These are phyloP conservation scores for Merodon equestris DNA, from an alignment of 2,888 invertebrate genomes.

Conservation along the genomic window DNA sequence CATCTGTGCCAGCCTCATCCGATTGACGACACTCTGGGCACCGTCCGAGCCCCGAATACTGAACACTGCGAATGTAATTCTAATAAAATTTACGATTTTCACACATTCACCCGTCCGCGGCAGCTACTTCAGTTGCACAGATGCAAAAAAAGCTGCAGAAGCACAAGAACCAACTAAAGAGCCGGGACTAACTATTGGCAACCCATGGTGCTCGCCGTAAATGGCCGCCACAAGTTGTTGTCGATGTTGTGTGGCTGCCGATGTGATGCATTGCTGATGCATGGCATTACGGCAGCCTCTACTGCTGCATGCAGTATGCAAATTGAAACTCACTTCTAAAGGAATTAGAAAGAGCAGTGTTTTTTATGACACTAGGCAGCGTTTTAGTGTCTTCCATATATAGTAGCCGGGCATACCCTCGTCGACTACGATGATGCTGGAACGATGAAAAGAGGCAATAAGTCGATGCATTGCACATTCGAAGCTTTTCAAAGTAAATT, in stretches of 20 bases:
- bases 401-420: too few species aligned
- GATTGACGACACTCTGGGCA: background rate
- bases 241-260: background rate
- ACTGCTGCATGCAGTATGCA: conserved; percentile 40
- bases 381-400: conserved; percentile 42
- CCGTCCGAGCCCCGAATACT: background rate
- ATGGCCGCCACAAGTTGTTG: conserved; percentile 22
- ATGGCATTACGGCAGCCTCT: background rate
- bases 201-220: conserved; percentile 40
- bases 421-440: conserved; percentile 4
- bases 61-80: conserved; percentile 27
- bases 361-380: conserved; percentile 49
- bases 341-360: conserved; percentile 60
- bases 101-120: conserved; percentile 49
- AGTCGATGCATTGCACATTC: background rate
- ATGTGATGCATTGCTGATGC: background rate
- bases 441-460: conserved; percentile 12
- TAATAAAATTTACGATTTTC: conserved; percentile 67
- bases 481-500: conserved; percentile 33
- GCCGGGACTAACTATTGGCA: conserved; percentile 37
- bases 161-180: conserved; percentile 41
- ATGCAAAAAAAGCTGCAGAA: background rate
- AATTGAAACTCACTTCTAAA: conserved; percentile 58
- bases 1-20: too few species aligned
- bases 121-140: conserved; percentile 63